A percentile compares a stretch with the other conserved stretches of the same genome.
phyloP scores from a whole-genome alignment of 2,888 invertebrate species.

The Branchipolynoe longqiensis region DNA sequence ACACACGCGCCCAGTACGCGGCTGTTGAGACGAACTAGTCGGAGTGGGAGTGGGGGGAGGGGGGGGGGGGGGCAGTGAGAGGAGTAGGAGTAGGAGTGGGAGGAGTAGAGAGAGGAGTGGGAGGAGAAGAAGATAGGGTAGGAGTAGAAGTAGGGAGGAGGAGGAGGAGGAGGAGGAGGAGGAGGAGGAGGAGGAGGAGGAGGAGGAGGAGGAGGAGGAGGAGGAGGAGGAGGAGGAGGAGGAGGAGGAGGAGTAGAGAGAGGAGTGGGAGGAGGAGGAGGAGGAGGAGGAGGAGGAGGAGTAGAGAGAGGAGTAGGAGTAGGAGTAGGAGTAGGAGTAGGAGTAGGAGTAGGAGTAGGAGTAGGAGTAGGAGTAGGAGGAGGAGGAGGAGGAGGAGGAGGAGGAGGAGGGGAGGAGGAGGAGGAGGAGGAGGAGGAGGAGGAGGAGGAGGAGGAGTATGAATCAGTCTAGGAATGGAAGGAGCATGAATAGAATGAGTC shows the following conservation, averaged over 20 bases:
- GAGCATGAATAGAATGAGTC: neutral
- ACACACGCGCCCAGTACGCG: neutral
- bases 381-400: neutral
- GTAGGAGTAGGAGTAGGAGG: neutral
- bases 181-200: neutral
- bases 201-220: neutral
- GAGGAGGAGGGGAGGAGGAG: constrained; percentile 6
- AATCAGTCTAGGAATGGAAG: neutral
- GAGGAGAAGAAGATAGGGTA: neutral
- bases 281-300: constrained; percentile 1
- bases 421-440: neutral
- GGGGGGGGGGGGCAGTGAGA: neutral
- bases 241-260: neutral
- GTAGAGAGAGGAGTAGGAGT: neutral
- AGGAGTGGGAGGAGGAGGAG: neutral
- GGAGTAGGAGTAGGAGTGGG: neutral
- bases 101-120: neutral
- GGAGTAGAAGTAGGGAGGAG: constrained; percentile 2
- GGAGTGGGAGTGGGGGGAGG: neutral
- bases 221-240: neutral
- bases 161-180: neutral
- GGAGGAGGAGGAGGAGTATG: neutral
- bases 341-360: neutral
- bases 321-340: neutral
- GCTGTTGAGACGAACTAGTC: neutral